phyloP scores from a whole-genome alignment of 2,888 invertebrate genomes.

The Heterodera filipjevi region DNA sequence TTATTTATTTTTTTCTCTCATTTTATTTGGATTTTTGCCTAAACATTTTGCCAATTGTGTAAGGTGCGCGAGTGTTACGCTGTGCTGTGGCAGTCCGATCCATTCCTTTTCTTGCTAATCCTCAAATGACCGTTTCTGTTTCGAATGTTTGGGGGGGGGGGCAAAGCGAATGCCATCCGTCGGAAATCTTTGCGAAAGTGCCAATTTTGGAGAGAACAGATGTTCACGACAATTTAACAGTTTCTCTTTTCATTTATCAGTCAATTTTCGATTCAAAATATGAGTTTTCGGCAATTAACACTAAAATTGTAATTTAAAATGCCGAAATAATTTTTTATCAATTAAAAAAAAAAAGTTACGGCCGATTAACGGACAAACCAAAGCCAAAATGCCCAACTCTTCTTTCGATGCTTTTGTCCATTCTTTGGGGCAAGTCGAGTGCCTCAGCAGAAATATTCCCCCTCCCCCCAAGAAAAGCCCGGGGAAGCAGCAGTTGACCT shows the following conservation, averaged over 20 bases:
- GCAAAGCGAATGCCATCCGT: not conserved
- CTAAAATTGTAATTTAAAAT: too few species aligned
- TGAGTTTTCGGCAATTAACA: too few species aligned
- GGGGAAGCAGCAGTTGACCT: not conserved
- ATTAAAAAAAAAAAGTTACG: not conserved
- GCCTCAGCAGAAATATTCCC: not conserved
- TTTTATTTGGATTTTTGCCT: too few species aligned
- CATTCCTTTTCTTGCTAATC: not conserved
- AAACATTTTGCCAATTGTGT: conserved; percentile 7
- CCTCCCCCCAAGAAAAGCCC: not conserved
- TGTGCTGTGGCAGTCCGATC: not conserved
- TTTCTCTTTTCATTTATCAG: not conserved
- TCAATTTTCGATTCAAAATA: too few species aligned
- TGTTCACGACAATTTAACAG: not conserved
- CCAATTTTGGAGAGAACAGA: conserved; percentile 7
- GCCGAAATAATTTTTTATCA: too few species aligned
- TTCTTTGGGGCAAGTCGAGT: not conserved
- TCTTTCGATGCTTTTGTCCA: not conserved
- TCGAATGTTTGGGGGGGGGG: not conserved
- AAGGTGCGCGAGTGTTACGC: conserved; percentile 9
- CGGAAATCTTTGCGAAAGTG: not conserved
- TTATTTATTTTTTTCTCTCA: not conserved
- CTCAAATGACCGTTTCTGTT: conserved; percentile 1
- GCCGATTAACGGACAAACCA: not conserved
- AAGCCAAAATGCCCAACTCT: not conserved